These are phyloP conservation scores for Therioaphis trifolii DNA, from an alignment of 2,888 invertebrate species.

Conservation along the genomic window DNA sequence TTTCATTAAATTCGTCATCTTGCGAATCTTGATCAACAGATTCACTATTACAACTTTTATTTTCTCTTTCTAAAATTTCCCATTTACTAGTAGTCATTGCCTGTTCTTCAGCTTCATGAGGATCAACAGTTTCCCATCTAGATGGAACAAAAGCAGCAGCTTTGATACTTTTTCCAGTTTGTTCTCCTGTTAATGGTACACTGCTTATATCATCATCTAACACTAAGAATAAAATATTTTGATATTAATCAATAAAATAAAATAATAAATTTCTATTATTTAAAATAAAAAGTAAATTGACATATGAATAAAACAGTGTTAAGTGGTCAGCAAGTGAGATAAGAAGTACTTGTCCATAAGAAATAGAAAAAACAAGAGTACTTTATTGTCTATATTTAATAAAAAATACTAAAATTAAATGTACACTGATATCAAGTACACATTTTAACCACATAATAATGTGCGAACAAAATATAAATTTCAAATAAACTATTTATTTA, in stretches of 20 bases:
- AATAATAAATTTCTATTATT: neutral
- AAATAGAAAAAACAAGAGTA: too few relatives aligned
- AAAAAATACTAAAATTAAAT: too few relatives aligned
- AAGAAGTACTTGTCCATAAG: too few relatives aligned
- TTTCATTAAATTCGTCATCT: constrained; percentile 67
- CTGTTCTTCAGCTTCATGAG: constrained; percentile 82
- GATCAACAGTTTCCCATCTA: constrained; percentile 97
- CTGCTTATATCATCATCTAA: constrained; percentile 67
- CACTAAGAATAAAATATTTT: constrained; percentile 63
- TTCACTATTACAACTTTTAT: constrained; percentile 68
- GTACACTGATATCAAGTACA: too few relatives aligned
- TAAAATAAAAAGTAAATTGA: too few relatives aligned
- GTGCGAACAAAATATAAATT: too few relatives aligned
- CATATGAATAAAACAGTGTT: too few relatives aligned
- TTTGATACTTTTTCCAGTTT: constrained; percentile 70
- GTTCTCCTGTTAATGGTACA: constrained; percentile 78
- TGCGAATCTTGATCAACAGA: constrained; percentile 69
- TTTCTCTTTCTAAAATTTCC: constrained; percentile 78
- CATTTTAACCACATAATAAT: too few relatives aligned
- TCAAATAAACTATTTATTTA: too few relatives aligned
- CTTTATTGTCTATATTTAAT: too few relatives aligned
- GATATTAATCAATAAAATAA: neutral
- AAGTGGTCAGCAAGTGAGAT: too few relatives aligned
- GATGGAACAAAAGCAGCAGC: constrained; percentile 87
- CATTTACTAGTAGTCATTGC: constrained; percentile 90